Conservation (phyloP, 2,113 vertebrate species). For the Pongo pygmaeus region DNA sequence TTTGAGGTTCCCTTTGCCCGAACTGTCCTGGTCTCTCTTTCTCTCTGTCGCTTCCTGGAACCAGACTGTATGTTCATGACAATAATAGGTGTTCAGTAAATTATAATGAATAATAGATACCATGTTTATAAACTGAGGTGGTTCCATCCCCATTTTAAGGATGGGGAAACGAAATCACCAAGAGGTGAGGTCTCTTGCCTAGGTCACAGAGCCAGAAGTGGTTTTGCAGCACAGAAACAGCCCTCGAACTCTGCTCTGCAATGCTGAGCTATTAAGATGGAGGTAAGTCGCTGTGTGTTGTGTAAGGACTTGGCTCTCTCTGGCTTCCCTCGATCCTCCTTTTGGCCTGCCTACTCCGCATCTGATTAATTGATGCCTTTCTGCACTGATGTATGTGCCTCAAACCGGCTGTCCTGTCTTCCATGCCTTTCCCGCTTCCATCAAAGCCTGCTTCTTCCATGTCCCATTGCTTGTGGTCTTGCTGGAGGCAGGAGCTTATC, state of each 20-base stretch:
- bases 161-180: background rate
- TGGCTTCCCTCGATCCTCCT: background rate
- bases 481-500: background rate
- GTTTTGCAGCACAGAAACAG: background rate
- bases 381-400: fast-evolving
- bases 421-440: fast-evolving
- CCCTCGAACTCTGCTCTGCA: background rate
- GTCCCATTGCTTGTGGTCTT: background rate
- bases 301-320: background rate
- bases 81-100: background rate
- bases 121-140: background rate
- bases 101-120: background rate
- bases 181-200: background rate
- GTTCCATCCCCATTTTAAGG: background rate
- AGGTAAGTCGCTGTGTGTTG: background rate
- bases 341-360: fast-evolving
- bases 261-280: background rate
- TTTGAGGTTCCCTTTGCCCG: background rate
- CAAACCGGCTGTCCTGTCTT: no score
- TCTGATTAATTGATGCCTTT: no score
- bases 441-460: background rate
- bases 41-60: background rate
- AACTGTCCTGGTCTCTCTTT: background rate
- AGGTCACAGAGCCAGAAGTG: background rate
- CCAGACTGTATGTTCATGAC: background rate